Base-by-base conservation (phyloP, 2,113 vertebrate genomes). In the Phaethon lepturus region DNA sequence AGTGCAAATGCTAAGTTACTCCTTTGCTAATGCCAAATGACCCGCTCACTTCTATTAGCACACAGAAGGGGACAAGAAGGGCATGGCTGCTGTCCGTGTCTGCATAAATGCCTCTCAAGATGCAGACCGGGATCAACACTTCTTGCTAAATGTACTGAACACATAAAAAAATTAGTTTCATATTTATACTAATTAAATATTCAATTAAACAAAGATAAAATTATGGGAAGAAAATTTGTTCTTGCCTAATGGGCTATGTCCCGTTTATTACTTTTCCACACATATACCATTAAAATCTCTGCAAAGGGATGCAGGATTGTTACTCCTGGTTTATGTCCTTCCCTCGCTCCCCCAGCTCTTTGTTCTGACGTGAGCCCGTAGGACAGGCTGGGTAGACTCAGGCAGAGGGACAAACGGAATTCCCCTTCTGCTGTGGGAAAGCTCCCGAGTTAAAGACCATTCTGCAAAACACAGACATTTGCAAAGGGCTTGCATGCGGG, bases 1-100 rank as follows among this genome's bases (percentile, higher is more conserved):
- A 95, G 99, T 98, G 99, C 99, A 99, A 99, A 99, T 99, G 99
- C 99, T 99, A 99, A 99, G 99, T 99, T 99, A 99, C 99, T 99
- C 98, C 98, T 99, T 98, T 98, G 98, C 99, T 99, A 99, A 99
- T 99, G 99, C 99, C 99, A 99, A 98, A 99, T 99, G 99, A 99
- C 99, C 99, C 99, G 98, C 98, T 99, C 98, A 98, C 98, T 99
- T 99, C 99, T 99, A 98, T 99, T 99, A 99, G 99, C 98, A 96
- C 98, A 87, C 94, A 50, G 89, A 97, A 97, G 97, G 97, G 98
- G 97, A 98, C 96, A 86, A 92, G 96, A 97, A 94, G 98, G 98
- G 97, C 97, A 97, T 38, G 64, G 91, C 89, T 95, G 91, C 96
- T 93, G 82, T 97, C 97, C 52, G 4, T 93, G 89, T 88, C 97